A percentile compares a stretch with the other conserved stretches of the same genome.
Evolutionary conservation across 2,113 vertebrate genomes (phyloP).

Genomic region (Caloenas nicobarica): DNA sequence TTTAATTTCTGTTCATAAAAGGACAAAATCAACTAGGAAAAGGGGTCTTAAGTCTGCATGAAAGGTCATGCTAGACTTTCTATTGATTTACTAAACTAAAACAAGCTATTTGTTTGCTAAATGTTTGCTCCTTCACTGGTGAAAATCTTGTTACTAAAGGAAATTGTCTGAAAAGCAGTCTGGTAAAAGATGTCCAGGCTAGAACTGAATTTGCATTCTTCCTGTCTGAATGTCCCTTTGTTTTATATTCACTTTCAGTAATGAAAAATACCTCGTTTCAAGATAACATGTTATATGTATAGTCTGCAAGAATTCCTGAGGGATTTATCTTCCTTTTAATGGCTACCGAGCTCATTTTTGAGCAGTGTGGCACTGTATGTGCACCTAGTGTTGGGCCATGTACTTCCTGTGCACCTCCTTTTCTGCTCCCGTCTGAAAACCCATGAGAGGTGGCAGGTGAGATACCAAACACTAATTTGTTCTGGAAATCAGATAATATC

Average conservation of each 20-base stretch:
- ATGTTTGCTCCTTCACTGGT: background rate
- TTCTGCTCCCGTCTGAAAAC: background rate
- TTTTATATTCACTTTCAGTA: background rate
- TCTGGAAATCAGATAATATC: background rate
- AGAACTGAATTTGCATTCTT: background rate
- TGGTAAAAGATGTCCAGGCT: background rate
- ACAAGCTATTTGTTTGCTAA: background rate
- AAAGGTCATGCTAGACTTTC: background rate
- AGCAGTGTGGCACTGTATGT: too few relatives aligned
- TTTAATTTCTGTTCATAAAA: background rate
- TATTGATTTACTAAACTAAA: background rate
- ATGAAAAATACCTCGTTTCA: background rate
- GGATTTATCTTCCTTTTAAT: background rate
- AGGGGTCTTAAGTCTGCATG: background rate
- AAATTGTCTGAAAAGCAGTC: background rate
- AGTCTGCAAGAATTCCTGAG: background rate
- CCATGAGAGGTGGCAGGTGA: background rate
- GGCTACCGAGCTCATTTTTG: background rate
- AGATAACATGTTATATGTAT: background rate
- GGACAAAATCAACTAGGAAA: background rate
- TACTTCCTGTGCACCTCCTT: background rate
- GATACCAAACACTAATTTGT: background rate
- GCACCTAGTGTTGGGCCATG: accelerated
- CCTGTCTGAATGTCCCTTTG: background rate
- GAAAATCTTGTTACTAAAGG: background rate